These are phyloP conservation scores for Puffinus mauretanicus DNA, from an alignment of 2,113 vertebrate species.

Conservation along the genomic window DNA sequence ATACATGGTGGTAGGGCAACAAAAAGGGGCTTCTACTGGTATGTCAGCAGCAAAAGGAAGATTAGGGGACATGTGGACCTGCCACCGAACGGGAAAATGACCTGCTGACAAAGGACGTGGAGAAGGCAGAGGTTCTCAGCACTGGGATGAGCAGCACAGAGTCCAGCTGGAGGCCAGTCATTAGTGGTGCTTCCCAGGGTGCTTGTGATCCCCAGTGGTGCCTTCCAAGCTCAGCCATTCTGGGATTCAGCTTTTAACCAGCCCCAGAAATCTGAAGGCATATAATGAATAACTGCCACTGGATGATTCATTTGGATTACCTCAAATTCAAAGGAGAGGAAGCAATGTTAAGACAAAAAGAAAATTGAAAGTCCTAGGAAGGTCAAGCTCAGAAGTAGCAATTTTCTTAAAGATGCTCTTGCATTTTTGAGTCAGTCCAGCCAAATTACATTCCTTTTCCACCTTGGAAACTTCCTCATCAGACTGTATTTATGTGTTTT, in stretches of 20 bases:
- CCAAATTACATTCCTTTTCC: background rate
- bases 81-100: background rate
- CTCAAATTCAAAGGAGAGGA: background rate
- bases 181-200: background rate
- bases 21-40: background rate
- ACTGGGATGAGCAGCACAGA: background rate
- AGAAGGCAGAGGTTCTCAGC: background rate
- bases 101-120: background rate
- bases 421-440: background rate
- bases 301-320: background rate
- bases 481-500: background rate
- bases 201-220: background rate
- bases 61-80: background rate
- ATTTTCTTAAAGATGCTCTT: background rate
- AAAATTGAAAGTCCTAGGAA: background rate
- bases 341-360: background rate
- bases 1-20: background rate
- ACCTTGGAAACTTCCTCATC: background rate
- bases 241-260: background rate
- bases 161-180: background rate
- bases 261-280: background rate
- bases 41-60: background rate
- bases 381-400: background rate
- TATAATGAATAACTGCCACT: background rate
- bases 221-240: background rate